phyloP scores from a whole-genome alignment of 37 sponge, comb jelly and placozoan species.

The Beroe forskalii region DNA sequence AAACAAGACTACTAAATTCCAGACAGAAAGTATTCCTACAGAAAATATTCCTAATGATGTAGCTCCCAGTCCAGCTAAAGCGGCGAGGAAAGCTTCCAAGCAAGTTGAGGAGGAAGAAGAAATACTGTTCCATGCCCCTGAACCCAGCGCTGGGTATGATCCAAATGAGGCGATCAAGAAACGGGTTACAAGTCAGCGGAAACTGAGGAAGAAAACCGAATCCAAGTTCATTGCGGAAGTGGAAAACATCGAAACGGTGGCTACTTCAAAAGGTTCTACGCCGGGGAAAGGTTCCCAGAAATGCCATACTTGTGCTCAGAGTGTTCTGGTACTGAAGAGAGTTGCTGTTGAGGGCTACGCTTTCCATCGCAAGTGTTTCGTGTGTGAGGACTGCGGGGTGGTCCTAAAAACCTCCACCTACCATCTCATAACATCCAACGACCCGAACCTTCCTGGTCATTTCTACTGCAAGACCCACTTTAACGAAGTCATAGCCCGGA shows the following conservation, averaged over 20 bases:
- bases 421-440: constrained; percentile 46
- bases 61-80: background rate
- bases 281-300: constrained; percentile 50
- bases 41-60: background rate
- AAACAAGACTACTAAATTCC: background rate
- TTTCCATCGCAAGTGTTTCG: constrained; percentile 59
- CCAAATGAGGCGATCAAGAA: constrained; percentile 11
- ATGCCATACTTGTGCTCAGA: constrained; percentile 25
- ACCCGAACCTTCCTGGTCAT: background rate
- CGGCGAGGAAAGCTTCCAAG: background rate
- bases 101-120: background rate
- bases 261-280: background rate
- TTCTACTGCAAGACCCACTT: constrained; percentile 60
- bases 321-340: constrained; percentile 23
- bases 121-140: background rate
- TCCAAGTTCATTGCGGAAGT: constrained; percentile 41
- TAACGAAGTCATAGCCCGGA: background rate
- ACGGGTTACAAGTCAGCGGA: constrained; percentile 39
- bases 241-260: background rate
- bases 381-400: constrained; percentile 38
- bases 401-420: constrained; percentile 56
- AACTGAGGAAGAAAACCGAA: constrained; percentile 61
- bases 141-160: background rate
- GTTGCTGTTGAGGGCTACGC: constrained; percentile 33
- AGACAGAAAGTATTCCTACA: background rate